Conservation (phyloP, 2,888 invertebrate genomes). For the Lasioglossum lativentre region DNA sequence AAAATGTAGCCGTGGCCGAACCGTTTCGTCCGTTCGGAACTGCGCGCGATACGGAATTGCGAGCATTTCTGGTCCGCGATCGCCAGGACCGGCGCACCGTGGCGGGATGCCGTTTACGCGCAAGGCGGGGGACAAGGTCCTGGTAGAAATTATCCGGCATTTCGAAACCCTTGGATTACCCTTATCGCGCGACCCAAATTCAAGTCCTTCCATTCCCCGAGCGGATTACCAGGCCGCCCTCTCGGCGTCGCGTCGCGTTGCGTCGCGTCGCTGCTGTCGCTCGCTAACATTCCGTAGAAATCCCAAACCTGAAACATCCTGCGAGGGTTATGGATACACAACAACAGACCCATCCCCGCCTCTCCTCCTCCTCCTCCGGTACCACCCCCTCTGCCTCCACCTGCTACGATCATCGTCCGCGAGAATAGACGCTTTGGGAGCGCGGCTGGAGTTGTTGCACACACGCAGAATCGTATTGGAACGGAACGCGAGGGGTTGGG, state of each 20-base stretch:
- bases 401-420: neutral
- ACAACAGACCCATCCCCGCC: neutral
- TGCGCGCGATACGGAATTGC: constrained; percentile 55
- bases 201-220: constrained; percentile 56
- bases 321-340: constrained; percentile 60
- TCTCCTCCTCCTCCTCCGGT: neutral
- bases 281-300: constrained; percentile 67
- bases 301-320: constrained; percentile 69
- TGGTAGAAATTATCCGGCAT: constrained; percentile 71
- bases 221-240: constrained; percentile 63
- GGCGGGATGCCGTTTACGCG: constrained; percentile 21
- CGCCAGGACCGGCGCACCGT: constrained; percentile 29
- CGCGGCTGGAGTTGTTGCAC: neutral
- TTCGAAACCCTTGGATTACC: constrained; percentile 77
- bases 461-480: neutral
- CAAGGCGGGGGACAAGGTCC: constrained; percentile 61
- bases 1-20: constrained; percentile 47
- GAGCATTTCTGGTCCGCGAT: constrained; percentile 44
- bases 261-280: constrained; percentile 13
- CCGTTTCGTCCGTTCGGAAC: constrained; percentile 54
- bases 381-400: no score
- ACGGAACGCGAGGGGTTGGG: no score
- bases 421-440: constrained; percentile 2
- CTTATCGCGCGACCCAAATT: constrained; percentile 76
- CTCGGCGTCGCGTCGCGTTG: neutral